Evolutionary conservation across 1,140 invertebrate genomes (phyloP), one percentile per base, ranked within the genome.

Genomic region (Cotesia glomerata): DNA sequence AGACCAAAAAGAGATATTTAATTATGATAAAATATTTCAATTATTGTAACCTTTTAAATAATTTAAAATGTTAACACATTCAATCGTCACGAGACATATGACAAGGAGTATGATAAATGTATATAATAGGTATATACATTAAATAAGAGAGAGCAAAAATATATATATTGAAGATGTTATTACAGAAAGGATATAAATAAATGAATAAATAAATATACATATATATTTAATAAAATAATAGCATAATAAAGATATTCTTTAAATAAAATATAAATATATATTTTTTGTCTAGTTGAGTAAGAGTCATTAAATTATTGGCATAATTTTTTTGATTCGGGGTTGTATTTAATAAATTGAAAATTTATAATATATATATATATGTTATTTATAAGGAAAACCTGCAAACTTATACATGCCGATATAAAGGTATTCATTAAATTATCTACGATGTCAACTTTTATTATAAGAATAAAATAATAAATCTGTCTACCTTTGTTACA

Each of bases 401-500:
- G 52, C 52, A 54, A 54, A 54, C 16, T 54, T 54, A 54, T 54
- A 14, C 52, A 54, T 54, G 16, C 52, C 16, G 16, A 54, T 54
- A n/a, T 54, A 14, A 14, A 54, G 13, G 8, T 49, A 49, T 8
- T 49, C 13, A 49, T n/a, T 54, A 13, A 54, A 54, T 16, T 14
- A 54, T 14, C 16, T 54, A 54, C 16, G 52, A 54, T 54, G 16
- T 14, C 52, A n/a, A 14, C 16, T 54, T 54, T 16, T 54, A n/a
- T 78, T 79, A 74, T 75, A 76, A 76, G 76, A 77, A 11, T 45
- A 45, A 45, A 45, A 45, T 39, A 39, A 68, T 74, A 78, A 78
- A 81, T 74, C 77, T 70, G 81, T 70, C 75, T 82, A 81, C 77
- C 80, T 82, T 82, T 81, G 80, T 83, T 83, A 82, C 80, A 76